These are phyloP conservation scores for Colletes collaris DNA, from an alignment of 2,888 invertebrate genomes.

Conservation along the genomic window DNA sequence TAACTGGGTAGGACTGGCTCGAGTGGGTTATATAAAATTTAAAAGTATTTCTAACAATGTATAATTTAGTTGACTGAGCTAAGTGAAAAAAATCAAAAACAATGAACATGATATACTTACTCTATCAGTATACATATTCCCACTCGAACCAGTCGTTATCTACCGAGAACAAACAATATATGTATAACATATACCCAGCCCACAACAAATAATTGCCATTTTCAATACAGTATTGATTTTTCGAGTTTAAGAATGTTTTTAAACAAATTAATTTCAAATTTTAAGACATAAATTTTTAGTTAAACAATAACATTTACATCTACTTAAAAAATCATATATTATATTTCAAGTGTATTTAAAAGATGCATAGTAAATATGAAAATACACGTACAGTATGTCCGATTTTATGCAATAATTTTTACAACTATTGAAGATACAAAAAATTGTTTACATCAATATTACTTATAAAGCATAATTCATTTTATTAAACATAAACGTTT, in stretches of 20 bases:
- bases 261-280: slow-evolving; percentile 6
- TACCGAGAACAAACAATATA: slow-evolving; percentile 79
- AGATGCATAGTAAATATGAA: slow-evolving; percentile 51
- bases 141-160: slow-evolving; percentile 81
- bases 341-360: slow-evolving; percentile 56
- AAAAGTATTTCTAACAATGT: slow-evolving; percentile 54
- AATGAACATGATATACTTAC: slow-evolving; percentile 80
- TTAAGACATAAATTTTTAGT: slow-evolving; percentile 1
- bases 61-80: slow-evolving; percentile 52
- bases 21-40: slow-evolving; percentile 74
- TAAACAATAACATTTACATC: slow-evolving; percentile 3
- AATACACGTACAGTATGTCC: slow-evolving; percentile 1
- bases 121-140: slow-evolving; percentile 81
- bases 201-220: slow-evolving; percentile 66
- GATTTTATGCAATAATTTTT: neutral
- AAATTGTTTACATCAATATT: slow-evolving; percentile 4
- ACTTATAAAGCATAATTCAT: neutral
- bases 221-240: slow-evolving; percentile 60
- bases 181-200: slow-evolving; percentile 59
- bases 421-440: neutral
- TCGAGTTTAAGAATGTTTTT: slow-evolving; percentile 23
- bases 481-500: too few relatives aligned
- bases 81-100: slow-evolving; percentile 77
- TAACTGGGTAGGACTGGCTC: slow-evolving; percentile 74
- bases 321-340: neutral